Conservation (phyloP, 64 coral and sea anemone genomes). For the Montipora foliosa region DNA sequence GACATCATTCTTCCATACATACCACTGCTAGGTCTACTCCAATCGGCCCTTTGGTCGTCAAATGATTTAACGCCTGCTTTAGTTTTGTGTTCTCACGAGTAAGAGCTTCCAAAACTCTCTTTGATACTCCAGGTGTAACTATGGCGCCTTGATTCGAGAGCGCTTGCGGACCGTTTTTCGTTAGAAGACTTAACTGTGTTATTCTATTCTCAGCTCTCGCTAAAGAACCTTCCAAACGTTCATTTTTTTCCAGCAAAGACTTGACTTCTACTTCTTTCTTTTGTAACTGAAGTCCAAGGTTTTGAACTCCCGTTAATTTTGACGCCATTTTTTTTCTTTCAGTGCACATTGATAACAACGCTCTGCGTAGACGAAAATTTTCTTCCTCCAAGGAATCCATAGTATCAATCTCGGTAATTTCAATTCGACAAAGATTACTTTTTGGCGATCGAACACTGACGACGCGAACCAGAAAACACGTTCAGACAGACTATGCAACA, state of each 20-base stretch:
- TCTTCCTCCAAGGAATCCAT: neutral
- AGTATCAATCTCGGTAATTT: neutral
- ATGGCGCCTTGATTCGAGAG: constrained; percentile 56
- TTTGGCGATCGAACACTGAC: neutral
- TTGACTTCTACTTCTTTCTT: constrained; percentile 71
- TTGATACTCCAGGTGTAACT: constrained; percentile 85
- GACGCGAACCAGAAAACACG: no score
- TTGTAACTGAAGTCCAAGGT: constrained; percentile 72
- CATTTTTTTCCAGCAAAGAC: constrained; percentile 39
- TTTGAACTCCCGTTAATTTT: constrained; percentile 73
- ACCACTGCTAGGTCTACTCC: constrained; percentile 87
- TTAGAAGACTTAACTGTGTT: constrained; percentile 69
- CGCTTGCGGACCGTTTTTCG: neutral
- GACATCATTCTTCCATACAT: constrained; percentile 23
- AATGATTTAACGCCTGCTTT: constrained; percentile 81
- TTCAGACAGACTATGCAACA: rapidly evolving
- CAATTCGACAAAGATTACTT: neutral
- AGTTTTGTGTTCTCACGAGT: constrained; percentile 88
- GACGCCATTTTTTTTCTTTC: constrained; percentile 59
- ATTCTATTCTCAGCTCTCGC: constrained; percentile 93
- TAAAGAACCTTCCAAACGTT: constrained; percentile 68
- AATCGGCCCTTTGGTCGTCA: constrained; percentile 53
- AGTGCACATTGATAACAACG: neutral
- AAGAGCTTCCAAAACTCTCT: constrained; percentile 82
- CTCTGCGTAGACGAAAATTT: constrained; percentile 19